Evolutionary conservation across 1,140 invertebrate species (phyloP), one percentile per base, ranked within the genome.

Genomic region (Tetragonula clypearis): DNA sequence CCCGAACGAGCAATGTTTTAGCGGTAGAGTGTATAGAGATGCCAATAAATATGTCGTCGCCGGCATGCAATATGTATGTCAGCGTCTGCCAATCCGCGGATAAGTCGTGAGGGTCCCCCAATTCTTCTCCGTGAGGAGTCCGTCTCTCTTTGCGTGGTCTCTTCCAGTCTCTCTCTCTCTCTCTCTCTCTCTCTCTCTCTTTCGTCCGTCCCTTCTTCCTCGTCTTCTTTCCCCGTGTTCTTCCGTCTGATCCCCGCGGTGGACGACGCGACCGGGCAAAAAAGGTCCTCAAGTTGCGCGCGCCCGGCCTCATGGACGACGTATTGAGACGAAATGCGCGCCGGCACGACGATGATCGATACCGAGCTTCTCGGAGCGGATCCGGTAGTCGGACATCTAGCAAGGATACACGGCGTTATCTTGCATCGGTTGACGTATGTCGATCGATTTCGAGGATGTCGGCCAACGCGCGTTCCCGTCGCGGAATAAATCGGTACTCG

Each of bases 41-140:
- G 91, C 93, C 94, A 93, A 94, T 94, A 94, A 94, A 94, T 94
- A 94, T 94, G 92, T 94, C 93, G 86, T 69, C 74, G 89, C 49
- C 90, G 89, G 85, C 92, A 93, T 94, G 93, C 92, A 94, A 94
- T 94, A 94, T 94, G 93, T 93, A 94, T 94, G 93, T 80, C 92
- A 90, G 87, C 84, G 90, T 87, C 88, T 86, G 90, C 88, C 89
- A 91, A 91, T 91, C 90, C 92, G 91, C 88, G 89, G 90, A 91
- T 92, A 91, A 87, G 85, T 79, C 83, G 71, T 65, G 84, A 71
- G 81, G 87, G 84, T 84, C 82, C 82, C 82, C 92, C 84, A 79
- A 85, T 88, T 89, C 82, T 75, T 82, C 86, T 72, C 77, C 68
- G n/a, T 19, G 79, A 19, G 53, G 80, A 65, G 69, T 35, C 2